Conservation (phyloP, 1,140 invertebrate species). For the Arion vulgaris region DNA sequence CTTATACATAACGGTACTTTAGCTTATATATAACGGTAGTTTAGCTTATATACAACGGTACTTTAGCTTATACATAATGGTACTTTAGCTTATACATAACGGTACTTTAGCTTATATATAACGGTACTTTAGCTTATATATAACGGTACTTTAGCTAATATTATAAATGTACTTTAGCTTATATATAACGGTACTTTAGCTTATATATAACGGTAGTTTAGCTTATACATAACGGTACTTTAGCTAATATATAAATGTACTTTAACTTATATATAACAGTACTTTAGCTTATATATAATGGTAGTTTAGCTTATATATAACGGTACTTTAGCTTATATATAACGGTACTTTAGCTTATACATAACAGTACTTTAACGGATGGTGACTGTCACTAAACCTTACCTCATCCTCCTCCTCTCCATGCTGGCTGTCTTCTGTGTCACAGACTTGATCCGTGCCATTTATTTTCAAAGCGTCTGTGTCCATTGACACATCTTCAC, state of each 20-base stretch:
- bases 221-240: not conserved
- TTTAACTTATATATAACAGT: too few relatives aligned
- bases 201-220: not conserved
- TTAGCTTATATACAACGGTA: too few relatives aligned
- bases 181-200: not conserved
- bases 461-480: not conserved
- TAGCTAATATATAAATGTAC: too few relatives aligned
- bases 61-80: too few relatives aligned
- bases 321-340: too few relatives aligned
- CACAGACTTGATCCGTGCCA: slow-evolving; percentile 49
- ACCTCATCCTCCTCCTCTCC: slow-evolving; percentile 60
- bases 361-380: too few relatives aligned
- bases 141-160: not conserved
- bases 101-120: not conserved
- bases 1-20: too few relatives aligned
- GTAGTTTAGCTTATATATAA: too few relatives aligned
- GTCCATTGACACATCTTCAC: slow-evolving; percentile 38
- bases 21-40: too few relatives aligned
- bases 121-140: not conserved
- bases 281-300: too few relatives aligned
- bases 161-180: not conserved
- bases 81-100: not conserved
- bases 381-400: too few relatives aligned
- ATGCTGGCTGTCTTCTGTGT: slow-evolving; percentile 10
- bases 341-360: too few relatives aligned